These are phyloP conservation scores for Euwallacea fornicatus DNA, from an alignment of 1,140 invertebrate genomes.

Conservation along the genomic window DNA sequence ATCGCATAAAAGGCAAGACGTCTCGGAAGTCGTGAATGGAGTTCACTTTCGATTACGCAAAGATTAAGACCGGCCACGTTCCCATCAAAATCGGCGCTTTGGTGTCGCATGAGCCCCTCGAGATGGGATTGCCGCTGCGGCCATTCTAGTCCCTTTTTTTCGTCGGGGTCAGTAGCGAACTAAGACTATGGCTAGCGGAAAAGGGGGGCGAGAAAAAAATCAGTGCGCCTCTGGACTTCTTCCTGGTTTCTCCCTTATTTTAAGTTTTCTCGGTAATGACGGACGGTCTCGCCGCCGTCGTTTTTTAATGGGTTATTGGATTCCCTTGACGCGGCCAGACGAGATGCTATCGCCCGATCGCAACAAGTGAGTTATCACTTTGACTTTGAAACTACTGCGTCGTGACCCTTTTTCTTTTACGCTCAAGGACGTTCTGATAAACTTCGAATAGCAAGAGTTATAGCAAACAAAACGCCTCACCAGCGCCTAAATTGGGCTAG, in stretches of 20 bases:
- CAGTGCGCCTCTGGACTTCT: neutral
- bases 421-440: conserved; percentile 6
- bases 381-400: conserved; percentile 27
- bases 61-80: conserved; percentile 30
- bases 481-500: too few species aligned
- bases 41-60: conserved; percentile 42
- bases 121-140: neutral
- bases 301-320: conserved; percentile 34
- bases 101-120: conserved; percentile 30
- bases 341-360: conserved; percentile 25
- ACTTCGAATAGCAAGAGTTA: too few species aligned
- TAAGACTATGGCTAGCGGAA: neutral
- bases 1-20: conserved; percentile 27
- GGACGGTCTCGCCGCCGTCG: conserved; percentile 15
- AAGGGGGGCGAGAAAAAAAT: neutral
- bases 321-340: conserved; percentile 29
- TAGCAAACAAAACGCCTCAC: too few species aligned
- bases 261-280: conserved; percentile 27
- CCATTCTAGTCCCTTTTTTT: conserved; percentile 16
- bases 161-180: neutral
- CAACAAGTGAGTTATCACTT: conserved; percentile 32
- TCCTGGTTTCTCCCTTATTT: conserved; percentile 8
- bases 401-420: conserved; percentile 11
- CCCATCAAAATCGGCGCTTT: conserved; percentile 30
- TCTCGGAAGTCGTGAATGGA: conserved; percentile 38